Evolutionary conservation across 2,888 invertebrate species (phyloP), one percentile per base, ranked within the genome.

Genomic region (Dichetophora obliterata): DNA sequence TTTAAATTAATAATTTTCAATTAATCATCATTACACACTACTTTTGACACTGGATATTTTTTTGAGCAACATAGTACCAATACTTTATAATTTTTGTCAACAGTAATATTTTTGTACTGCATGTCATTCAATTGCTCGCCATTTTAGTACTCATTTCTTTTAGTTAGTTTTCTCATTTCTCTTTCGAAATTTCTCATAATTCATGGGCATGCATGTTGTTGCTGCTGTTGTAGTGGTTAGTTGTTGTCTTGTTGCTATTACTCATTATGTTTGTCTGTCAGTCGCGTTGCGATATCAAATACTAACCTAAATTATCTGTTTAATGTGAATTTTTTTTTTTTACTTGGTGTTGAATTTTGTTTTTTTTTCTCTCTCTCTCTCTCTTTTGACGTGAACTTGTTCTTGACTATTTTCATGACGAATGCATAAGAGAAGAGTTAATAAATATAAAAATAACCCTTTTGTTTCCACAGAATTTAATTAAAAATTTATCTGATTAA

Each of bases 271-370:
- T 19, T 63, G 27, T 63, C 22, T 61, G 61, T 61, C 59, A 59
- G 3, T 27, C 59, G 22, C 27, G 9, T 27, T 54, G 8, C 19
- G 6, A 59, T 63, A 63, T 63, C 63, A 34, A 63, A 63, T 34
- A 63, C 34, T 63, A 63, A 63, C 63, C 63, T 63, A 63, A 63
- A 63, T 63, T 31, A 34, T 63, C 63, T 63, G 63, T 63, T 63
- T 31, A 63, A 63, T 63, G 31, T 63, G 61, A 1, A n/a, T 2
- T 19, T 52, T 52, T n/a, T 19, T 19, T 54, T 54, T 19, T 63
- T 63, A 19, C 6, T 61, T 27, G 16, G 5, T 61, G 31, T 61
- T 61, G 52, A 50, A 14, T 61, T 52, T 52, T 52, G 5, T 19
- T 54, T 54, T 54, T 54, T 54, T 19, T 3, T 54, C n/a, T n/a